These are phyloP conservation scores for Semnornis frantzii DNA, from an alignment of 2,113 vertebrate species.

Conservation along the genomic window DNA sequence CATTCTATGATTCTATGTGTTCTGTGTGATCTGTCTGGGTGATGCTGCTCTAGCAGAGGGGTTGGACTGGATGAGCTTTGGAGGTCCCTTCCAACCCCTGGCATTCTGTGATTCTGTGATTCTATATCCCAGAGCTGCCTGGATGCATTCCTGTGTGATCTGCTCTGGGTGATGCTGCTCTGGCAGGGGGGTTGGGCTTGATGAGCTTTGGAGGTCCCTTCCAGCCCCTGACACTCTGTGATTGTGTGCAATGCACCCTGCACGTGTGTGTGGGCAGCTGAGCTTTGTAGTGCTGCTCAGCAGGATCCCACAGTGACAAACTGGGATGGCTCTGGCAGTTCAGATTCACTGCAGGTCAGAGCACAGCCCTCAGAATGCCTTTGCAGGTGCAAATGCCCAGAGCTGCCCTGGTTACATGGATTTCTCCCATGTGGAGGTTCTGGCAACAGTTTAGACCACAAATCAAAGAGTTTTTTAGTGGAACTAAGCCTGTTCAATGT, in stretches of 20 bases:
- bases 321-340: conserved; percentile 22
- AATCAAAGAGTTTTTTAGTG: not conserved
- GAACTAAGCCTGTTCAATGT: not conserved
- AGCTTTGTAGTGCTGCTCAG: conserved; percentile 1
- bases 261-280: not conserved
- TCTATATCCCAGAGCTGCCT: too few relatives aligned
- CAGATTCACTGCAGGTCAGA: not conserved
- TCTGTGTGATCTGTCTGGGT: too few relatives aligned
- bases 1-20: too few relatives aligned
- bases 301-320: conserved; percentile 12
- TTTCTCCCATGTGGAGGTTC: not conserved
- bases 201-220: not conserved
- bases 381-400: not conserved
- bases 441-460: not conserved
- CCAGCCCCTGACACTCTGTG: not conserved
- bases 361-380: not conserved
- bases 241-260: too few relatives aligned
- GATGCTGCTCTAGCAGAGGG: too few relatives aligned
- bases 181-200: too few relatives aligned
- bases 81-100: too few relatives aligned
- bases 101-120: too few relatives aligned
- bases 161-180: too few relatives aligned
- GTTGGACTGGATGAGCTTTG: too few relatives aligned
- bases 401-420: not conserved
- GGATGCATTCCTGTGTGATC: too few relatives aligned